Evolutionary conservation across 2,888 invertebrate genomes (phyloP), one percentile per base, ranked within the genome.

Genomic region (Zhengitettix transpicula): DNA sequence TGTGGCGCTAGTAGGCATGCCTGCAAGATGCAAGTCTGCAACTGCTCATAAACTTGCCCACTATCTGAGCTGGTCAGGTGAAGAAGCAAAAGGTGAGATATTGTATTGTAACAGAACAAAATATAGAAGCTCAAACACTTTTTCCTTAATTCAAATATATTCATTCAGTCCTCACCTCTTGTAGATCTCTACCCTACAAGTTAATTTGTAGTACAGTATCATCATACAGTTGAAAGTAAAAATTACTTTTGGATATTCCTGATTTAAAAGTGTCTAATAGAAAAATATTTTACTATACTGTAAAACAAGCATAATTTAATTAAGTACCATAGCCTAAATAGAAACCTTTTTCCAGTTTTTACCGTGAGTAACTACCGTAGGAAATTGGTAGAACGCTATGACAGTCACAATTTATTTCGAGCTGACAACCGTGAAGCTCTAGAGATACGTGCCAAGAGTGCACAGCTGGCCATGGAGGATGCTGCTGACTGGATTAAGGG

Each of bases 361-460:
- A 89, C 92, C 77, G 89, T 94, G 68, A 93, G 93, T 69, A 90
- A 92, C 69, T 95, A 94, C 73, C 81, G 93, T 16, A 81, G 93
- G 58, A 85, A 84, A 63, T 87, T 87, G 67, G 85, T 89, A 73
- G 84, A 87, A 64, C 78, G 85, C 59, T 91, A 90, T 71, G 85
- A 83, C 64, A 86, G 84, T 66, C 90, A 90, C 71, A 91, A 93
- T 69, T 89, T 94, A 74, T 94, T 94, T 77, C 81, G 86, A 58
- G 84, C 88, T 0, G 87, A 89, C 73, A 91, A 94, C 73, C 78
- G 80, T 63, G 86, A 90, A 66, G 93, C 90, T 28, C 83, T 84
- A 68, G 83, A 85, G 44, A 82, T 94, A 66, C 79, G 93, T 67
- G 83, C 85, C 64, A 82, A 87, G 71, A 90, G 91, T 73, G 89